Evolutionary conservation across 2,888 invertebrate species (phyloP).

Genomic region (Caenorhabditis sp.): DNA sequence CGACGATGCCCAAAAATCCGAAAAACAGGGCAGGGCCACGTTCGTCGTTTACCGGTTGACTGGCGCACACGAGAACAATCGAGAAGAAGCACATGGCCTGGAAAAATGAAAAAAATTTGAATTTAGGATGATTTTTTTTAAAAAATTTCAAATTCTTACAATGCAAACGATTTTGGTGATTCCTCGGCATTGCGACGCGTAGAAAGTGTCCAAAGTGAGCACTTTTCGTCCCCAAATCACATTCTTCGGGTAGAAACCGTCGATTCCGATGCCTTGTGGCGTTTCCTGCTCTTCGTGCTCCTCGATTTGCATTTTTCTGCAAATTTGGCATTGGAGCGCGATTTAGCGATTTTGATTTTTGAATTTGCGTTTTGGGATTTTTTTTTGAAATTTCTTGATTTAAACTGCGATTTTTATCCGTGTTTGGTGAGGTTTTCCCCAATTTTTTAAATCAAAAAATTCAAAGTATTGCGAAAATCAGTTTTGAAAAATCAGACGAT

Average conservation of each 20-base stretch:
- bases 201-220: conserved; percentile 73
- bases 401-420: no score
- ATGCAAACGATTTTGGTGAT: conserved; percentile 75
- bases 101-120: no score
- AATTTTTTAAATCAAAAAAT: no score
- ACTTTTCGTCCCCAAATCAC: conserved; percentile 62
- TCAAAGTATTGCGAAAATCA: no score
- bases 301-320: conserved; percentile 20
- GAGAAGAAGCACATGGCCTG: conserved; percentile 70
- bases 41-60: conserved; percentile 75
- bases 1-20: conserved; percentile 71
- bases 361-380: no score
- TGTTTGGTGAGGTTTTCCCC: no score
- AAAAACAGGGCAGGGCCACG: conserved; percentile 74
- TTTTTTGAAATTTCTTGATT: no score
- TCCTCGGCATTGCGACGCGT: conserved; percentile 72
- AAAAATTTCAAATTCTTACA: conserved; percentile 62
- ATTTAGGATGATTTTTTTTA: neutral
- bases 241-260: conserved; percentile 52
- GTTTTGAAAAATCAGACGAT: no score
- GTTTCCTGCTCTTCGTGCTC: conserved; percentile 24
- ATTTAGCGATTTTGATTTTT: no score
- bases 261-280: neutral
- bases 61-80: conserved; percentile 64
- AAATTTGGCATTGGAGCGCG: neutral